Conservation (phyloP, 1,140 invertebrate species). For the Drosophila repleta region DNA sequence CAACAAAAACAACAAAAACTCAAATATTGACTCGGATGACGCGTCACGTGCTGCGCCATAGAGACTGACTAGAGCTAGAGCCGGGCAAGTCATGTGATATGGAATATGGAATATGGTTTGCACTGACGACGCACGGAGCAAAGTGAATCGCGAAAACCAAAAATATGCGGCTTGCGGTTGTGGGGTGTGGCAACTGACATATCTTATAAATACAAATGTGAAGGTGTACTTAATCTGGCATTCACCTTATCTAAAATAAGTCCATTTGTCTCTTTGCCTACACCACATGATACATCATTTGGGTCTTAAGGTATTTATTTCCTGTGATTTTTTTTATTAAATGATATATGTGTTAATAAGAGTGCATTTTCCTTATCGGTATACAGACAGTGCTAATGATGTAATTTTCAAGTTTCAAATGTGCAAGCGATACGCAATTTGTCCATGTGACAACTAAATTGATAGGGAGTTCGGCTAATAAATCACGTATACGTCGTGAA, state of each 20-base stretch:
- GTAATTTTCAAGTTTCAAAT: conserved; percentile 13
- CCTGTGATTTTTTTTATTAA: conserved; percentile 49
- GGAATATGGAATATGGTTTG: conserved; percentile 32
- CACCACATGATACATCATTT: conserved; percentile 68
- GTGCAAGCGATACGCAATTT: conserved; percentile 20
- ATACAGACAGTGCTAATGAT: conserved; percentile 14
- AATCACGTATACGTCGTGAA: conserved; percentile 9
- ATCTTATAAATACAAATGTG: conserved; percentile 27
- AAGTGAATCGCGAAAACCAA: conserved; percentile 30
- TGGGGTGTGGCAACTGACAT: not conserved
- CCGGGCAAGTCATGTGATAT: conserved; percentile 64
- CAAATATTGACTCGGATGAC: conserved; percentile 55
- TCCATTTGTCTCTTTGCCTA: conserved; percentile 34
- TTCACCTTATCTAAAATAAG: conserved; percentile 48
- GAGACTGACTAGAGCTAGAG: conserved; percentile 46
- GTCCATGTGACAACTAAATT: conserved; percentile 44
- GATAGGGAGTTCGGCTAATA: conserved; percentile 11
- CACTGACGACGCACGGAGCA: conserved; percentile 46
- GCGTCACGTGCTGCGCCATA: conserved; percentile 63
- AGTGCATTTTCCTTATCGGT: conserved; percentile 55
- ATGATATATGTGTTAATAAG: conserved; percentile 35
- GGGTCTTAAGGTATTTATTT: conserved; percentile 37
- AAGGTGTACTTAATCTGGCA: conserved; percentile 27
- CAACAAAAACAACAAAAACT: conserved; percentile 34
- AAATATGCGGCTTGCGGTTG: not conserved